Percentiles rank a stretch among this genome's conserved stretches.
Evolutionary conservation across 2,113 vertebrate species (phyloP).

Genomic region (Notothenia coriiceps): DNA sequence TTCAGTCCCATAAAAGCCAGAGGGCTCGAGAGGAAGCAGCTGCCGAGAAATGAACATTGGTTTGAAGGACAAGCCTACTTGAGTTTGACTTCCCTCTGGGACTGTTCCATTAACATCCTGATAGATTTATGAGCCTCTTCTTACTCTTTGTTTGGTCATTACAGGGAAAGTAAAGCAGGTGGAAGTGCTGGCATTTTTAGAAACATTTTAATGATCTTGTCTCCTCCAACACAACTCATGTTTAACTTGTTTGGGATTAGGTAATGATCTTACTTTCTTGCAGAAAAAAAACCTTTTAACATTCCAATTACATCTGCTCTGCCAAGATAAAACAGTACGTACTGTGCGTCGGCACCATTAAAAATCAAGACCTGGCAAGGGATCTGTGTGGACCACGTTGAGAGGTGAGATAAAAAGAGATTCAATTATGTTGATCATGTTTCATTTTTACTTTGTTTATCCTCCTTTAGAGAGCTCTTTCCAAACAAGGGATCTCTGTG

Average conservation of each 20-base stretch:
- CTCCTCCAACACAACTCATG: slow-evolving; percentile 32
- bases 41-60: slow-evolving; percentile 67
- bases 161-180: slow-evolving; percentile 58
- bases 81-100: slow-evolving; percentile 68
- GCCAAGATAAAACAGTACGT: slow-evolving; percentile 50
- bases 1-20: slow-evolving; percentile 55
- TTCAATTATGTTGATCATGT: slow-evolving; percentile 54
- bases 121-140: slow-evolving; percentile 75
- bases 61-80: slow-evolving; percentile 61
- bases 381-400: slow-evolving; percentile 35
- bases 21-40: slow-evolving; percentile 73
- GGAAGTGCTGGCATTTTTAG: slow-evolving; percentile 13
- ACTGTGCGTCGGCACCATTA: slow-evolving; percentile 49
- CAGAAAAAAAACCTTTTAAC: slow-evolving; percentile 36
- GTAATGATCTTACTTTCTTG: slow-evolving; percentile 52
- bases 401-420: slow-evolving; percentile 35
- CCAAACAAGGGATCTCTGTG: slow-evolving; percentile 37
- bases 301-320: slow-evolving; percentile 46
- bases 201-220: slow-evolving; percentile 48
- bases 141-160: slow-evolving; percentile 51
- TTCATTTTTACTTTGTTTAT: slow-evolving; percentile 64
- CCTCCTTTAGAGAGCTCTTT: slow-evolving; percentile 4
- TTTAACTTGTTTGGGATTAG: slow-evolving; percentile 45
- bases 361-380: slow-evolving; percentile 51
- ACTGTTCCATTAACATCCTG: slow-evolving; percentile 63